A percentile compares a stretch with the other conserved stretches of the same genome.
Evolutionary conservation across 2,113 vertebrate genomes (phyloP).

Genomic region (Eulacestoma nigropectus): DNA sequence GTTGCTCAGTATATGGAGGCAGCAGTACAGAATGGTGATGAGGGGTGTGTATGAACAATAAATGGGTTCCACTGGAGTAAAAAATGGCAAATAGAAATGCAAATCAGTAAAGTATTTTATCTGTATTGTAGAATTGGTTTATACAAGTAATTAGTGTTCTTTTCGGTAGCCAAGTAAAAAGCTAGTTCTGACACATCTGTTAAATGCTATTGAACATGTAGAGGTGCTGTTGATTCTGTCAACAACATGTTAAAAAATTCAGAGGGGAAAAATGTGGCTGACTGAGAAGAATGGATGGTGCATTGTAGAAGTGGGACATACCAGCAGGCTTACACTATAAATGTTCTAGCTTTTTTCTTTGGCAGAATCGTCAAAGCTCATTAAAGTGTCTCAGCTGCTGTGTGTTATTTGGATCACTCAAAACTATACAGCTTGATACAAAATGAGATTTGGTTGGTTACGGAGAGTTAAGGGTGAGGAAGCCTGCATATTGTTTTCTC

Average conservation of each 20-base stretch:
- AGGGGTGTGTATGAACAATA: neutral
- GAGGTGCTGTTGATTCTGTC: neutral
- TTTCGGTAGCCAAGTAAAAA: neutral
- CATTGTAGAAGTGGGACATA: neutral
- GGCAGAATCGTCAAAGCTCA: neutral
- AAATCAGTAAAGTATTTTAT: neutral
- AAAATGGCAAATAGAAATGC: neutral
- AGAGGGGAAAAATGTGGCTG: neutral
- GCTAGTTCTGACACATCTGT: neutral
- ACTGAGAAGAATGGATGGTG: neutral
- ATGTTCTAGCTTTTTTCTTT: neutral
- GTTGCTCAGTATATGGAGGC: neutral
- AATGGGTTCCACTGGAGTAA: neutral
- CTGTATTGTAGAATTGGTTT: neutral
- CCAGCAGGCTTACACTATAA: neutral
- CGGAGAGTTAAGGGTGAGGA: neutral
- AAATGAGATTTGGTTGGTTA: neutral
- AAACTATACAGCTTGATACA: neutral
- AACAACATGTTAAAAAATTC: neutral
- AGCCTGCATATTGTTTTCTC: neutral
- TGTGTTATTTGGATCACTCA: neutral
- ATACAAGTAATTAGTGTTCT: neutral
- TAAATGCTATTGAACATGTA: neutral
- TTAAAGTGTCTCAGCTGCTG: neutral
- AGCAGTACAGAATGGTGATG: neutral